Base-by-base conservation (phyloP, 2,888 invertebrate genomes). In the Apodemia duryi region DNA sequence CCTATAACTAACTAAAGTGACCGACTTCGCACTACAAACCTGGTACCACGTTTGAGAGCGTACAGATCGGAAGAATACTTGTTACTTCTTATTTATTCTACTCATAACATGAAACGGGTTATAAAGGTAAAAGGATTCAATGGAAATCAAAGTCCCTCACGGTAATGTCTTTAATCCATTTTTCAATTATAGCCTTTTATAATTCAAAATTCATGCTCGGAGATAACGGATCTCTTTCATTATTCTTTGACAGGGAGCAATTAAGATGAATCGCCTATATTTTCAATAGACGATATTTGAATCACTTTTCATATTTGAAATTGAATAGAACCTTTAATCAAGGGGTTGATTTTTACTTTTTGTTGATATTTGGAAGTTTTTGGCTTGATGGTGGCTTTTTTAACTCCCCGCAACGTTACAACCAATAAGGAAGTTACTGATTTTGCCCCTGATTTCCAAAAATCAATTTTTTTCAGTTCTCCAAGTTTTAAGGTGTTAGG, bases 231-330 rank as follows among this genome's bases (percentile, higher is more conserved):
- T 57, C 57, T 29, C 57, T 57, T 57, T 32, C 32, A 57, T 57
- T 57, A 57, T 57, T 32, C 57, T 57, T 57, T 57, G 57, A 57
- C 57, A 57, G 57, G 57, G 57, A 57, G 57, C 57, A 57, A 57
- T 57, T 57, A 57, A 57, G 57, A 57, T 57, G 32, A 57, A 57
- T 57, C 57, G 57, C 57, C 32, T 57, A 57, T 29, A 32, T 57
- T 57, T 57, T 57, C 57, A 57, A 57, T 57, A 57, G 57, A 32
- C 57, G 57, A 57, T 29, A 57, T 57, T 57, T 32, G 57, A 57
- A 57, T 57, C 57, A 57, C 57, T 57, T 57, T 57, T 57, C 57
- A 57, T 57, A 57, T 57, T 57, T 57, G 32, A 29, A 11, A 57
- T 57, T 57, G 11, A 57, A 57, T 57, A 57, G 57, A 57, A 32